Evolutionary conservation across 1,140 invertebrate genomes (phyloP).

Genomic region (Nymphalis io): DNA sequence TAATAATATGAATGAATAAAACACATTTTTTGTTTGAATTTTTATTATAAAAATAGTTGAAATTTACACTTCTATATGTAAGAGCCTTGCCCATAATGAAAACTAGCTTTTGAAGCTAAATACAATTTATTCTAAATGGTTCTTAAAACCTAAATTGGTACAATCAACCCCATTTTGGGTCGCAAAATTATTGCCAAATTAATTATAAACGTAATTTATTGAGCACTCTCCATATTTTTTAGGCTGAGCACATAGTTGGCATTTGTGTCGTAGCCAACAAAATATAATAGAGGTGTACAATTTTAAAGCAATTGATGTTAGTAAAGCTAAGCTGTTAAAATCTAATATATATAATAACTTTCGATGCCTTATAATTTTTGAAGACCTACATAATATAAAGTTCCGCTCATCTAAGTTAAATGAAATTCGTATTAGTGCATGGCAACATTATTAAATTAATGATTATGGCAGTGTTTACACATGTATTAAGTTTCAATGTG

Average conservation of each 20-base stretch:
- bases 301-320: conserved; percentile 11
- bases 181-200: conserved; percentile 36
- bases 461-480: conserved; percentile 18
- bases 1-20: background rate
- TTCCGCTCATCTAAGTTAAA: background rate
- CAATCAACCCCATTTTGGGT: conserved; percentile 23
- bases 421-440: background rate
- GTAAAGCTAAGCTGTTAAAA: background rate
- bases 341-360: conserved; percentile 1
- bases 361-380: background rate
- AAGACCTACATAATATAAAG: background rate
- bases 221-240: conserved; percentile 16
- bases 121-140: conserved; percentile 39
- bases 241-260: background rate
- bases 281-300: conserved; percentile 7
- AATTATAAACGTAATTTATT: conserved; percentile 30
- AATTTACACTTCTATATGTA: conserved; percentile 60
- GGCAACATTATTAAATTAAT: background rate
- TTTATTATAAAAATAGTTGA: conserved; percentile 74
- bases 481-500: conserved; percentile 7
- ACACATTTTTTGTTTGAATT: conserved; percentile 20
- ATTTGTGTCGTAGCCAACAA: background rate
- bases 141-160: conserved; percentile 43
- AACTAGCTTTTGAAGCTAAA: conserved; percentile 67
- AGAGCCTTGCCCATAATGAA: conserved; percentile 62